Base-by-base conservation (phyloP, 2,113 vertebrate genomes). In the Oryzias melastigma region DNA sequence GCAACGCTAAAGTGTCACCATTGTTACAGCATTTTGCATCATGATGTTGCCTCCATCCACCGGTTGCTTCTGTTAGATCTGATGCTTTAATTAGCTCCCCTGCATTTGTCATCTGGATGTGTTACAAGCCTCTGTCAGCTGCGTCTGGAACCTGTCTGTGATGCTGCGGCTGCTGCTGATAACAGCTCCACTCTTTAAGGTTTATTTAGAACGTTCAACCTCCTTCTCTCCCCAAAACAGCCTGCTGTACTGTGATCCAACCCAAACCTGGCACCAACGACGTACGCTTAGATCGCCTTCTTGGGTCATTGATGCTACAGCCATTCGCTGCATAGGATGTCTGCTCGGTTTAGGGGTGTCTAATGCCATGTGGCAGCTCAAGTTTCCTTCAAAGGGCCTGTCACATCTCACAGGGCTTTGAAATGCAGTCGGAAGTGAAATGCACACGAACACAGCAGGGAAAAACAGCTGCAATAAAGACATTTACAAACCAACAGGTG, bases 11-110 rank as follows among this genome's bases (percentile, higher is more conserved):
- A 73, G 55, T 14, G 3, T 20, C 10, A 1, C 56, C 35, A 52
- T 62, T 71, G 65, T 85, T 87, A 77, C 85, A 76, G 71, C 75
- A 73, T 69, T 85, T 85, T 87, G 80, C 85, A 73, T 87, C 85
- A 87, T 85, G 73, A 71, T 71, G 1, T 58, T 10, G 2, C 20
- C 40, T 7, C 16, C 22, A 14, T 61, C 68, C 50, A 29, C 52
- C 35, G 50, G 42, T 68, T 27, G 59, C 52, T 49, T 52, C 54
- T 48, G 59, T 42, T 51, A 61, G 25, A 73, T 70, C 52, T 64
- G 45, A 35, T 50, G n/a, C 62, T 71, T 68, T 75, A 80, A 80
- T 85, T 77, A 76, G 45, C 56, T 2, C 12, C 19, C 22, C 29
- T 35, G 20, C 22, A 62, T 60, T 58, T 48, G 7, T 58, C 43